Evolutionary conservation across 2,888 invertebrate genomes (phyloP), one percentile per base, ranked within the genome.

Genomic region (Drosophila anomelani): DNA sequence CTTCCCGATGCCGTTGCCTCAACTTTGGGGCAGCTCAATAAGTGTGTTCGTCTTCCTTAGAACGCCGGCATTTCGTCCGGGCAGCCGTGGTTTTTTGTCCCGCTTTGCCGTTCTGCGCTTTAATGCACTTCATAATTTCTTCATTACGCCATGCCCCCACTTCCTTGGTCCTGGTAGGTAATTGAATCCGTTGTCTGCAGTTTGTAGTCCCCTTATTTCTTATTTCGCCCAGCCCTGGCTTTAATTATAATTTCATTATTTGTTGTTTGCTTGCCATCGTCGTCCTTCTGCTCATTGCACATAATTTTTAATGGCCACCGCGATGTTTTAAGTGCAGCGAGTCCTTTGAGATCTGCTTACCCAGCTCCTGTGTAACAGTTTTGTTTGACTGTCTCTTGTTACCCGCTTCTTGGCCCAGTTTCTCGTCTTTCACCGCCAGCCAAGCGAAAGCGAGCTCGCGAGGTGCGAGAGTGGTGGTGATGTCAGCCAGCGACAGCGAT

Each of bases 191-290:
- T 68, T 74, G 76, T 75, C 82, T 76, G 80, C 72, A 77, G 72
- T 83, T 81, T 85, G 82, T 85, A 88, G 88, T 58, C 76, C 71
- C 78, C 76, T 74, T 80, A 83, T 66, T 75, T 75, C 71, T 70
- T 66, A 41, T 63, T 63, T 61, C 20, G 38, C 47, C 60, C 47
- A 43, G 47, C 53, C 63, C 64, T 47, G 64, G 41, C 54, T 84
- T 87, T 88, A 83, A 83, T 87, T 87, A 83, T 83, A 82, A 87
- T 85, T 85, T 81, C 78, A 85, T 83, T 83, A 88, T 82, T 74
- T 82, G 77, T 74, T 75, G 66, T 82, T 80, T 75, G 76, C 73
- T 66, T 34, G 69, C 62, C 70, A 46, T 17, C 36, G 38, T 47
- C 29, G 59, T 38, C 39, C 71, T 85, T 69, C 81, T 77, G 75